Evolutionary conservation across 2,113 vertebrate species (phyloP), one percentile per base, ranked within the genome.

Genomic region (Tachycineta bicolor): DNA sequence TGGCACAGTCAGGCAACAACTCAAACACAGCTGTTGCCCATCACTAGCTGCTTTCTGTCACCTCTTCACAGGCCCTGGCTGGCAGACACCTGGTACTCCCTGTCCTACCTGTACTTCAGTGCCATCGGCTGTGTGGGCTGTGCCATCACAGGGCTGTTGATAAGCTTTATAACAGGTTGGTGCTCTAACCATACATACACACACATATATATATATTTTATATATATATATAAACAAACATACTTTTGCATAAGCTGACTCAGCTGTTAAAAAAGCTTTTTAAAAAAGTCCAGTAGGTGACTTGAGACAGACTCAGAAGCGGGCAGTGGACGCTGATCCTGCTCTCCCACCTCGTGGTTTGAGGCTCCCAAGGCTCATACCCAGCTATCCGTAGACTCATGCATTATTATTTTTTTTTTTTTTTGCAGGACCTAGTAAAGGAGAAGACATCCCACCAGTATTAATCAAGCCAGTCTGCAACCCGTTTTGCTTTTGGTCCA

Each of bases 101-200:
- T 98, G 64, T 99, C 98, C 83, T 99, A 99, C 96, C 98, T 98
- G 65, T 98, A 99, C 97, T 98, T 98, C 82, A 98, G 98, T 74
- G 94, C 98, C 22, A 96, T 98, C 6, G 98, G 99, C 86, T 99
- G 98, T 60, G 59, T 98, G 15, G 97, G 90, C 26, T 97, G 98
- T 37, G 58, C 97, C 44, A 62, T 93, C 44, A 47, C 83, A 12
- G 98, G 98, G 12, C 28, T 98, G 13, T 18, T 98, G 81, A 98
- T 99, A 85, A 99, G 98, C 95, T 97, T 97, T 65, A 0, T 98
- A 80, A 99, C 98, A 98, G 98, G 98, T 98, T 56, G 46, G 98
- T 97, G 74, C 10, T 55, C 26, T 6, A 10, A 14, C 10, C 10
- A 37, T 13, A 33, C 4, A 60, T 0, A 75, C 5, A 59, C 23